Evolutionary conservation across 2,888 invertebrate species (phyloP).

Genomic region (Alloscopus bannaensis): DNA sequence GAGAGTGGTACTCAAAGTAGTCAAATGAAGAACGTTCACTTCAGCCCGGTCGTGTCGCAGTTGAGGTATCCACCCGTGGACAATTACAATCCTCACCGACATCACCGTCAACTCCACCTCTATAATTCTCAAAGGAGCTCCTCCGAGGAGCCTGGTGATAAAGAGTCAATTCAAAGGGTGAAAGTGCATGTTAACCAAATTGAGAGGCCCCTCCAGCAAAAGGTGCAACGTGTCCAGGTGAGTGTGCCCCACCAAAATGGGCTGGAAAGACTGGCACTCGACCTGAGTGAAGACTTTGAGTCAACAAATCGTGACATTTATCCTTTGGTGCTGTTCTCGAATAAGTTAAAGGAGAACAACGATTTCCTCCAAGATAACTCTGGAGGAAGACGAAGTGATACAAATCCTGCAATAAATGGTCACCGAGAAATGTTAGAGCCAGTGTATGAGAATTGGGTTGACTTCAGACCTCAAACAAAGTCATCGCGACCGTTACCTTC

Average conservation of each 20-base stretch:
- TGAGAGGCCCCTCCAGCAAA: conserved; percentile 44
- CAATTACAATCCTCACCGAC: background rate
- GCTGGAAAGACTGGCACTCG: conserved; percentile 9
- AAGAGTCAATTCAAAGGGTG: conserved; percentile 34
- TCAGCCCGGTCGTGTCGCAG: conserved; percentile 87
- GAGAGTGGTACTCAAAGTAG: too few relatives aligned
- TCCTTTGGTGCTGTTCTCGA: background rate
- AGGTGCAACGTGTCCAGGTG: conserved; percentile 52
- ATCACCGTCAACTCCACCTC: background rate
- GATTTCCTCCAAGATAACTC: too few relatives aligned
- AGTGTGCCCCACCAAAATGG: conserved; percentile 37
- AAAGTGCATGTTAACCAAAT: conserved; percentile 64
- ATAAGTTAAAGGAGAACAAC: too few relatives aligned
- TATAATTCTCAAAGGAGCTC: background rate
- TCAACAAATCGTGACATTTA: conserved; percentile 7
- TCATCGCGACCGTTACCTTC: too few relatives aligned
- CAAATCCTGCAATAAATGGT: too few relatives aligned
- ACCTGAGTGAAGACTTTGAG: conserved; percentile 2
- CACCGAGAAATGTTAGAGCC: too few relatives aligned
- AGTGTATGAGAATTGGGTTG: too few relatives aligned
- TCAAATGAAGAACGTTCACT: conserved; percentile 79
- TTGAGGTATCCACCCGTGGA: conserved; percentile 81
- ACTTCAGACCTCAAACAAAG: too few relatives aligned
- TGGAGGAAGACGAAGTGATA: too few relatives aligned
- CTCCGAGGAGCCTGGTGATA: background rate